Evolutionary conservation across 2,113 vertebrate genomes (phyloP).

Genomic region (Ahaetulla prasina): DNA sequence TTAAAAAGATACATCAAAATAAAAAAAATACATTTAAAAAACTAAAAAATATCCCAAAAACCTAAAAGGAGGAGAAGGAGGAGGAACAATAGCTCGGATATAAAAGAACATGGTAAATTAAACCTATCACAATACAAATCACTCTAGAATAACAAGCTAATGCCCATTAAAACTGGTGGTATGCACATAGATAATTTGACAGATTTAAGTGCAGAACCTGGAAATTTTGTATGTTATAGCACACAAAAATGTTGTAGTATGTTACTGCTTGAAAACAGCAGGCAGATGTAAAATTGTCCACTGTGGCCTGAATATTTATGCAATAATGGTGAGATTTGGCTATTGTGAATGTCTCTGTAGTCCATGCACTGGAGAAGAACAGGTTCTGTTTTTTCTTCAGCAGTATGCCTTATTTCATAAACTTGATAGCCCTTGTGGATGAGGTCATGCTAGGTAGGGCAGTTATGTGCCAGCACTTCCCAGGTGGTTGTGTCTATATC

Average conservation of each 20-base stretch:
- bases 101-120: not conserved
- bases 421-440: not conserved
- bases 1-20: not conserved
- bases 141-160: not conserved
- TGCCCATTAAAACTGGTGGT: not conserved
- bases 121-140: not conserved
- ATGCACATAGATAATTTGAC: not conserved
- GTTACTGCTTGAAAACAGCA: not conserved
- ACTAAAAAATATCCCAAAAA: not conserved
- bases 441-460: not conserved
- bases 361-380: not conserved
- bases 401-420: not conserved
- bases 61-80: not conserved
- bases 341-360: not conserved
- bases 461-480: not conserved
- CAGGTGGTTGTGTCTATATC: not conserved
- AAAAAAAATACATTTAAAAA: not conserved
- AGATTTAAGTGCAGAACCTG: not conserved
- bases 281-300: not conserved
- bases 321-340: not conserved
- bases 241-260: no score
- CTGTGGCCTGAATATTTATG: not conserved
- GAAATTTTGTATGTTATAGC: not conserved
- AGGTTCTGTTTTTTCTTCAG: not conserved
- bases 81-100: not conserved